A percentile compares a stretch with the other conserved stretches of the same genome.
These are phyloP conservation scores for Cecropterus lyciades DNA, from an alignment of 1,140 invertebrate genomes.

Conservation along the genomic window DNA sequence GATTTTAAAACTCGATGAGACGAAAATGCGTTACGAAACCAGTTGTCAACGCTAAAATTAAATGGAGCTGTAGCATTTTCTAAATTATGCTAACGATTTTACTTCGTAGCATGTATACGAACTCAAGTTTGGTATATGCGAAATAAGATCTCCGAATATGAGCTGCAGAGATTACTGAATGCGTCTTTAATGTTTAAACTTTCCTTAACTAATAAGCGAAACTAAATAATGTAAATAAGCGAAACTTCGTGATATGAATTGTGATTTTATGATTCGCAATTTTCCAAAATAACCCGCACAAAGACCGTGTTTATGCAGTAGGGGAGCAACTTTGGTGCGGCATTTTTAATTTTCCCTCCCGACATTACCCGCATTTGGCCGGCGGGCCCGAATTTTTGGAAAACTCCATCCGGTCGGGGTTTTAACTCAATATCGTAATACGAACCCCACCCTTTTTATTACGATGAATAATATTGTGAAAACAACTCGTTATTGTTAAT, in stretches of 20 bases:
- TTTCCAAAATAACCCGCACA: conserved; percentile 18
- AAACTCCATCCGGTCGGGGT: conserved; percentile 15
- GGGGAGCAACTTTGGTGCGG: conserved; percentile 20
- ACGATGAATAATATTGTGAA: conserved; percentile 5
- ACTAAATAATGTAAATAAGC: not conserved
- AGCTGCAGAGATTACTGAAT: too few relatives aligned
- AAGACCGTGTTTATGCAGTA: conserved; percentile 20
- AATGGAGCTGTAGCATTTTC: too few relatives aligned
- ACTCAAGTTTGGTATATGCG: too few relatives aligned
- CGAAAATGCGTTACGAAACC: too few relatives aligned
- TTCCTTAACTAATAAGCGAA: not conserved
- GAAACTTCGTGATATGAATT: not conserved
- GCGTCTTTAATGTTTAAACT: too few relatives aligned
- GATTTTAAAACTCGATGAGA: too few relatives aligned
- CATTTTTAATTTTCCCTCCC: conserved; percentile 26
- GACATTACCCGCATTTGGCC: conserved; percentile 13
- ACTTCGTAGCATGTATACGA: too few relatives aligned
- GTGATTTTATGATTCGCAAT: conserved; percentile 22
- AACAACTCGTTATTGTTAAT: conserved; percentile 10
- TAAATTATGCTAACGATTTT: too few relatives aligned
- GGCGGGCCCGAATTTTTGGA: conserved; percentile 10
- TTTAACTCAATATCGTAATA: conserved; percentile 7
- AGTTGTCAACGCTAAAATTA: too few relatives aligned
- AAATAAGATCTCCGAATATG: too few relatives aligned
- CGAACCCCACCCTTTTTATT: conserved; percentile 16